phyloP scores from a whole-genome alignment of 2,888 invertebrate species.

The Latheticus oryzae region DNA sequence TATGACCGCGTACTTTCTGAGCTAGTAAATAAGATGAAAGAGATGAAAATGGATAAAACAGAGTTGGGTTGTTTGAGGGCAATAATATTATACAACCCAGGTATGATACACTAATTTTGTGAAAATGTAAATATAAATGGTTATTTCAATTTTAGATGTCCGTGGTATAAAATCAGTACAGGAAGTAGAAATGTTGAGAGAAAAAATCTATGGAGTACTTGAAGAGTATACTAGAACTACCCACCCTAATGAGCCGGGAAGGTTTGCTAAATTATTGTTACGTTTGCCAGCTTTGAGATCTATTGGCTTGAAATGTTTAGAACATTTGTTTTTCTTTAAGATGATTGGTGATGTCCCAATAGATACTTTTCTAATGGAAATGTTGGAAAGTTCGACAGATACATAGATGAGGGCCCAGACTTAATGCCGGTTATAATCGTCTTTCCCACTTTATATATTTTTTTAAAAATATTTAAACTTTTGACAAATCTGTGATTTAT shows the following conservation, averaged over 20 bases:
- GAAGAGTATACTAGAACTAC: conserved; percentile 93
- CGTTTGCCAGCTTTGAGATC: conserved; percentile 90
- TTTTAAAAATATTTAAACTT: conserved; percentile 34
- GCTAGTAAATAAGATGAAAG: conserved; percentile 94
- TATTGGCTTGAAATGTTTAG: conserved; percentile 93
- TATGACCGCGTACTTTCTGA: conserved; percentile 94
- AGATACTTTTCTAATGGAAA: conserved; percentile 85
- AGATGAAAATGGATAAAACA: conserved; percentile 93
- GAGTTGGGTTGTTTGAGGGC: conserved; percentile 95
- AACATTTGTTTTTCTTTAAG: conserved; percentile 94
- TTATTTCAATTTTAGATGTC: conserved; percentile 68
- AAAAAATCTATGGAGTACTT: conserved; percentile 94
- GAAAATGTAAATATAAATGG: too few relatives aligned
- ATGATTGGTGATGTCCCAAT: conserved; percentile 89
- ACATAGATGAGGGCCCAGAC: conserved; percentile 24
- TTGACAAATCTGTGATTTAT: conserved; percentile 47
- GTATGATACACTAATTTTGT: conserved; percentile 63
- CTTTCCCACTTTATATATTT: conserved; percentile 25
- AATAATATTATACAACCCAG: conserved; percentile 96
- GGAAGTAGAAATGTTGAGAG: conserved; percentile 88
- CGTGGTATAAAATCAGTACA: conserved; percentile 86
- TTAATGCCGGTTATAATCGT: conserved; percentile 15
- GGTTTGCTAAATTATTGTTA: conserved; percentile 94
- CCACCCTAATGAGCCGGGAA: conserved; percentile 91
- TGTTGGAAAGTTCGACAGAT: conserved; percentile 77